Conservation (phyloP, 2,797 vertebrate species). For the Gallinago stenura region DNA sequence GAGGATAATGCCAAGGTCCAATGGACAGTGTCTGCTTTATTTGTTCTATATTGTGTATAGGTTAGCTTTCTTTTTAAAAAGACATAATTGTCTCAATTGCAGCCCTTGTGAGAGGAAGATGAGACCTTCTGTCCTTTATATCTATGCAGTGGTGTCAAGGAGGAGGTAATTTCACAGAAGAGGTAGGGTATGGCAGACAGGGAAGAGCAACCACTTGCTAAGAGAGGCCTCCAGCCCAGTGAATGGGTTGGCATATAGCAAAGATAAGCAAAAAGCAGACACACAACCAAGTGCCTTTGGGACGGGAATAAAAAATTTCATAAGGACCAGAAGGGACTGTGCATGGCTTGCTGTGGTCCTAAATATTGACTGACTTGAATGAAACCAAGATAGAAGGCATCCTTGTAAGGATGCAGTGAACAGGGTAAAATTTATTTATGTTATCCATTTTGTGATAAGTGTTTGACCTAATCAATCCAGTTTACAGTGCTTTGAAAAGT, state of each 20-base stretch:
- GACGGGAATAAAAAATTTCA: background rate
- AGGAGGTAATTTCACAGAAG: background rate
- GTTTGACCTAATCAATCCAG: background rate
- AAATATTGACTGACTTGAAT: background rate
- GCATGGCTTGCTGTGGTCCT: background rate
- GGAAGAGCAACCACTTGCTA: background rate
- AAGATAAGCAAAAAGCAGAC: background rate
- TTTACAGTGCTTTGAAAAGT: background rate
- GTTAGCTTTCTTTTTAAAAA: background rate
- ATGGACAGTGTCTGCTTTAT: background rate
- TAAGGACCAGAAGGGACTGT: background rate
- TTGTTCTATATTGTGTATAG: background rate
- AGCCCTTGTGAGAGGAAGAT: background rate
- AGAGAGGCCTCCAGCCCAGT: background rate
- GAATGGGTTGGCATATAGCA: background rate
- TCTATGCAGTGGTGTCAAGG: background rate
- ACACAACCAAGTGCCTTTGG: background rate
- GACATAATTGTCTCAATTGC: background rate
- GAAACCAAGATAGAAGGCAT: background rate
- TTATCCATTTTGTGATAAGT: background rate
- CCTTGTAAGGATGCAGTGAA: background rate
- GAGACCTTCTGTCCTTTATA: background rate
- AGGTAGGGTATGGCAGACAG: background rate
- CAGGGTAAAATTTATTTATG: background rate
- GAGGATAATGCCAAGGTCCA: background rate